Evolutionary conservation across 2,888 invertebrate genomes (phyloP).

Genomic region (Noctua comes): DNA sequence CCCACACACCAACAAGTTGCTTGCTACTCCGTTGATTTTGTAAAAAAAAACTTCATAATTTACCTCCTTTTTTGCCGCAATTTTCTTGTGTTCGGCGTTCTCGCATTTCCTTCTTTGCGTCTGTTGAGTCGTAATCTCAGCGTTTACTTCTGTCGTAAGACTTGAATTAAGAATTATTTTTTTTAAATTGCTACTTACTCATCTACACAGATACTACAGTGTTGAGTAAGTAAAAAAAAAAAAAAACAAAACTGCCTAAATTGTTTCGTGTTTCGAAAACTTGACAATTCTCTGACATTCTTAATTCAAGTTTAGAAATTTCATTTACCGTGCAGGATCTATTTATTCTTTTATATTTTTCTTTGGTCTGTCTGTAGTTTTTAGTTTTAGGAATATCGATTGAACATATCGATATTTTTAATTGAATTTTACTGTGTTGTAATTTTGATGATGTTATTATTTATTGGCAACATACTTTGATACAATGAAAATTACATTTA

Average conservation of each 20-base stretch:
- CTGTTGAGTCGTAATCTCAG: conserved; percentile 27
- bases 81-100: not conserved
- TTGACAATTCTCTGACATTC: not conserved
- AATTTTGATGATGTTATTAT: conserved; percentile 12
- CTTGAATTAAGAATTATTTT: conserved; percentile 3
- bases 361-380: conserved; percentile 22
- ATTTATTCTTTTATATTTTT: not conserved
- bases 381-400: conserved; percentile 27
- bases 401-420: conserved; percentile 30
- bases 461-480: conserved; percentile 23
- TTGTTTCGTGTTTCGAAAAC: not conserved
- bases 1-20: not conserved
- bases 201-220: not conserved
- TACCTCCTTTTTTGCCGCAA: not conserved
- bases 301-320: conserved; percentile 5
- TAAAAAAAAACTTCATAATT: not conserved
- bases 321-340: conserved; percentile 1
- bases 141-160: not conserved
- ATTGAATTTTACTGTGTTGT: conserved; percentile 13
- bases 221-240: not conserved
- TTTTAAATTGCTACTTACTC: not conserved
- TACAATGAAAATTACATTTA: conserved; percentile 23
- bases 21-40: conserved; percentile 8
- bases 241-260: not conserved
- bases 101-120: not conserved